These are phyloP conservation scores for Protobothrops mucrosquamatus DNA, from an alignment of 2,113 vertebrate genomes.

Conservation along the genomic window DNA sequence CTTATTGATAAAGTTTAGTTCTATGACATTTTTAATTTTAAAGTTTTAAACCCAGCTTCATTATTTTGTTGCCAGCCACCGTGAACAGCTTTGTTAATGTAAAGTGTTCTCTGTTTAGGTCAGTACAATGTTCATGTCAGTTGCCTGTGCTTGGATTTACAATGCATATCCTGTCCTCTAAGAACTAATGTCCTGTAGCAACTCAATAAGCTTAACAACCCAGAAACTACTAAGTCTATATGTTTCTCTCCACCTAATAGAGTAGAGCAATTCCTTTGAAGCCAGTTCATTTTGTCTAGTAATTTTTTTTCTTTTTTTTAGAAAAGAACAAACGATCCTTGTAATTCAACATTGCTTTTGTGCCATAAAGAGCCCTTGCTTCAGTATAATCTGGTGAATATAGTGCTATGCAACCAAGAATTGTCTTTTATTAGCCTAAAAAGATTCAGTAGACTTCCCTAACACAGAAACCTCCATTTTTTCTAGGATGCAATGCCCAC, in stretches of 20 bases:
- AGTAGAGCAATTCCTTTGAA: background rate
- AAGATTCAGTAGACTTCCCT: background rate
- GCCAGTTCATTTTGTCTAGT: background rate
- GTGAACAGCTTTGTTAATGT: background rate
- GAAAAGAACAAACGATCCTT: background rate
- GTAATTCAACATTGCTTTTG: background rate
- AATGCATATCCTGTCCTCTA: background rate
- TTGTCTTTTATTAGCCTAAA: background rate
- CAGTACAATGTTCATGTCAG: background rate
- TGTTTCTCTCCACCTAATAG: background rate
- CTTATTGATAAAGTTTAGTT: background rate
- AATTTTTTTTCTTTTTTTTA: background rate
- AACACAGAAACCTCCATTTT: background rate
- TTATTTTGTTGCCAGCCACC: background rate
- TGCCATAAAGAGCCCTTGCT: background rate
- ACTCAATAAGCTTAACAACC: background rate
- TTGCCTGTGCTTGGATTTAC: slow-evolving; percentile 22
- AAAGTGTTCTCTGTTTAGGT: slow-evolving; percentile 11
- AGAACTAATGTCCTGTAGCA: background rate
- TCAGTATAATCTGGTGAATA: background rate
- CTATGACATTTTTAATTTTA: background rate
- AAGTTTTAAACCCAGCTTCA: background rate
- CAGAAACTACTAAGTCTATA: slow-evolving; percentile 9
- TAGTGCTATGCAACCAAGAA: background rate
- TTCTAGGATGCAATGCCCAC: background rate